A percentile compares a stretch with the other conserved stretches of the same genome.
These are phyloP conservation scores for Morone saxatilis DNA, from an alignment of 2,113 vertebrate species.

Conservation along the genomic window DNA sequence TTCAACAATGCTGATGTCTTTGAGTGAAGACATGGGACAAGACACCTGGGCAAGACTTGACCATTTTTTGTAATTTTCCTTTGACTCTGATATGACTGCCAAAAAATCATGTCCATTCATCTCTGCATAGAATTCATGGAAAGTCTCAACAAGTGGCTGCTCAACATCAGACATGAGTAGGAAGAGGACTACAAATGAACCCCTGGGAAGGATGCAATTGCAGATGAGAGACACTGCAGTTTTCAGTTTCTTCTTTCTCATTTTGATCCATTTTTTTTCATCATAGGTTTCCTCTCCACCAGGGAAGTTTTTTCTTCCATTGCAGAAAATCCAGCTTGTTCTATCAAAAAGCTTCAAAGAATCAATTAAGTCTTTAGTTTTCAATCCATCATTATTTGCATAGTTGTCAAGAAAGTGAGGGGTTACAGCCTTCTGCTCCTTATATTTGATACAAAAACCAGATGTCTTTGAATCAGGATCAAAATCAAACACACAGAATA, in stretches of 20 bases:
- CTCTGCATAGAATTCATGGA: slow-evolving; percentile 84
- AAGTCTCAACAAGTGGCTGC: slow-evolving; percentile 77
- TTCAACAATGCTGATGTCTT: slow-evolving; percentile 77
- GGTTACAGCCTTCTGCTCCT: slow-evolving; percentile 68
- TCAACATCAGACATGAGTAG: slow-evolving; percentile 78
- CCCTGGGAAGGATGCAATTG: slow-evolving; percentile 66
- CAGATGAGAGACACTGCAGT: slow-evolving; percentile 82
- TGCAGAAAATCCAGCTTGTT: slow-evolving; percentile 87
- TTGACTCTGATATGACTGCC: slow-evolving; percentile 77
- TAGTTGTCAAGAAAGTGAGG: slow-evolving; percentile 79
- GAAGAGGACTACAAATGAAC: slow-evolving; percentile 81
- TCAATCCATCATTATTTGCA: slow-evolving; percentile 56
- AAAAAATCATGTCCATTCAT: slow-evolving; percentile 81
- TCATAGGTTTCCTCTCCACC: slow-evolving; percentile 74
- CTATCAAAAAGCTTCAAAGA: slow-evolving; percentile 70
- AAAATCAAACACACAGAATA: slow-evolving; percentile 87
- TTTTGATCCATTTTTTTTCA: slow-evolving; percentile 80
- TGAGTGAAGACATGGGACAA: slow-evolving; percentile 60
- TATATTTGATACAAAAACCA: slow-evolving; percentile 77
- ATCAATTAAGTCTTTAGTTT: slow-evolving; percentile 51
- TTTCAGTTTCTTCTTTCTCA: slow-evolving; percentile 76
- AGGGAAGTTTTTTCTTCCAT: slow-evolving; percentile 72
- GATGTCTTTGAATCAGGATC: slow-evolving; percentile 80
- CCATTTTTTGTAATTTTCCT: slow-evolving; percentile 78
- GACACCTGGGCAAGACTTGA: slow-evolving; percentile 76